Base-by-base conservation (phyloP, 2,888 invertebrate species). In the Sarcophaga variegata region DNA sequence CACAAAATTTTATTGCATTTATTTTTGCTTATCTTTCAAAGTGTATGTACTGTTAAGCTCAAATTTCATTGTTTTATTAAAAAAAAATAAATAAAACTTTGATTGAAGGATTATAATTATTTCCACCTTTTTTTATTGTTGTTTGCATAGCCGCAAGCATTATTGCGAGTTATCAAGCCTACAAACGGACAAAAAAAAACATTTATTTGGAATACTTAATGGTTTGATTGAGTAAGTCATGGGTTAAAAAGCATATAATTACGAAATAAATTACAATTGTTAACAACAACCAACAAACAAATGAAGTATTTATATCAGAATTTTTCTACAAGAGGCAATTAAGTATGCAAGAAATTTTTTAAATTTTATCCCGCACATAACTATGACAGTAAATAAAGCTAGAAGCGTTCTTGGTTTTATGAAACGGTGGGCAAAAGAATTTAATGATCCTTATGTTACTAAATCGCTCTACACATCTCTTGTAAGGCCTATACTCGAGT, bases 201-300 rank as follows among this genome's bases (percentile, higher is more conserved):
- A 83, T 62, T 62, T 72, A 79, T 67, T 71, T 67, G 82, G 83
- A 86, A 83, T 82, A 86, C 59, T 60, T 72, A n/a, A 20, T 17
- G n/a, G 27, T 60, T 27, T 62, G 37, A 25, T 47, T 12, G 12
- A 5, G 84, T 81, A 77, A 81, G 71, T 85, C 62, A 77, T 74
- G 54, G 76, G 76, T 81, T n/a, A 62, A 45, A 49, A 22, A 47
- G 60, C 20, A 20, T 10, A 10, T 62, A 20, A 62, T n/a, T 22
- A 47, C 22, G 14, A 54, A 20, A 25, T 37, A 14, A 64, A 25
- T 54, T 49, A 49, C 11, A 49, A 49, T 49, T 49, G 49, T 14
- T 49, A 49, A 49, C 8, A 14, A 11, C 49, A 49, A 49, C 2
- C 49, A 2, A 14, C 11, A 14, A 49, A 14, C 12, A 49, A 14